These are phyloP conservation scores for Danio tinwini DNA, from an alignment of 2,797 vertebrate genomes.

Conservation along the genomic window DNA sequence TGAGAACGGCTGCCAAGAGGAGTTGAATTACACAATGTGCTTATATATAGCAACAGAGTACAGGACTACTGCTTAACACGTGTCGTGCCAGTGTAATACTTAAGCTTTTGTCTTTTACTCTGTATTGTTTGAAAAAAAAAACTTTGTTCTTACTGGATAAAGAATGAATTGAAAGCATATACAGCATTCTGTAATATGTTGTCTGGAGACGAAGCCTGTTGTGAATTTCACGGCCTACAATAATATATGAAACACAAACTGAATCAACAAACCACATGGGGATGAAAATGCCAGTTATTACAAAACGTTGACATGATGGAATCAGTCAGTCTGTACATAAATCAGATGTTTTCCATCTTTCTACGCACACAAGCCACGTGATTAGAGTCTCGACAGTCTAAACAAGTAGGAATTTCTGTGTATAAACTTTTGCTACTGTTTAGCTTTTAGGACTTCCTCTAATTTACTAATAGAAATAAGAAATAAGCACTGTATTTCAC, in stretches of 20 bases:
- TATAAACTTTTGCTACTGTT: constrained; percentile 8
- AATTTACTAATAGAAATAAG: neutral
- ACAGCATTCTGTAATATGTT: neutral
- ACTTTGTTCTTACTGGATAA: neutral
- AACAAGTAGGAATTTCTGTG: neutral
- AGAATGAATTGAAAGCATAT: neutral
- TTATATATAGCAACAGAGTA: constrained; percentile 54
- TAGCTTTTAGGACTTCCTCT: neutral
- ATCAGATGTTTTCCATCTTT: neutral
- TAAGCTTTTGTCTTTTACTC: constrained; percentile 2
- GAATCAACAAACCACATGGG: neutral
- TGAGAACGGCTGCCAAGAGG: constrained; percentile 72
- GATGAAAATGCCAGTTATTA: neutral
- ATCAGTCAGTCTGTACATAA: neutral
- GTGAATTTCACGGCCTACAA: neutral
- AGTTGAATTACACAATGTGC: constrained; percentile 73
- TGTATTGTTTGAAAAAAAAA: neutral
- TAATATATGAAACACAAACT: neutral
- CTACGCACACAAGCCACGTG: neutral
- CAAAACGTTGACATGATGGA: neutral
- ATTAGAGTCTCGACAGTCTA: neutral
- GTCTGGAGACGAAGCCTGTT: neutral
- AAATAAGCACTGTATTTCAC: neutral
- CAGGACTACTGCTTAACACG: constrained; percentile 21
- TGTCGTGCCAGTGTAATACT: neutral